Conservation (phyloP, 2,797 vertebrate genomes). For the Sebastes iracundus region DNA sequence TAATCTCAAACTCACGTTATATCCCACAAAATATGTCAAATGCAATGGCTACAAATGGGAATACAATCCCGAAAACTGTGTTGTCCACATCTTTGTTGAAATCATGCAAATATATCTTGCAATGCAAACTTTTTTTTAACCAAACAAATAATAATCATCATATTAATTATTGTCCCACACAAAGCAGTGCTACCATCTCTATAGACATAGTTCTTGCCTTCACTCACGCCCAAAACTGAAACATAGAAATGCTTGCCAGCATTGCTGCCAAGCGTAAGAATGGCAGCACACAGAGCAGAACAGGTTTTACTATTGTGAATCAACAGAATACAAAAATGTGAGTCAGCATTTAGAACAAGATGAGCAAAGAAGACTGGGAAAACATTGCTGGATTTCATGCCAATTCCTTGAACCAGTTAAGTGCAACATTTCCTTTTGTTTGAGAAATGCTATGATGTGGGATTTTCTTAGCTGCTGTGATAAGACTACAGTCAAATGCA, state of each 20-base stretch:
- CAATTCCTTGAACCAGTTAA: constrained; percentile 57
- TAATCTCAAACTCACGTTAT: not conserved
- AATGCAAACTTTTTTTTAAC: not conserved
- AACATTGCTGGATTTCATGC: constrained; percentile 40
- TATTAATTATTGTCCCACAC: not conserved
- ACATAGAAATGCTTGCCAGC: not conserved
- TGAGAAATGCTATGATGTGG: constrained; percentile 40
- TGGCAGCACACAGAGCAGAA: not conserved
- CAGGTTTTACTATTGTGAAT: constrained; percentile 25
- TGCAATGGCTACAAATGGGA: not conserved
- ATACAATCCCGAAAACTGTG: not conserved
- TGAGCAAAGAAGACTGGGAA: constrained; percentile 24
- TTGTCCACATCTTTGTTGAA: not conserved
- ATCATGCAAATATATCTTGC: not conserved
- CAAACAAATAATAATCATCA: not conserved
- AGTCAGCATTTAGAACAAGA: constrained; percentile 13
- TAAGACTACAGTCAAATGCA: constrained; percentile 37
- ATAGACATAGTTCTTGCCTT: not conserved
- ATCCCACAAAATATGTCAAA: not conserved
- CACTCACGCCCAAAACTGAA: not conserved
- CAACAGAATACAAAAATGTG: constrained; percentile 28
- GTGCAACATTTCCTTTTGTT: constrained; percentile 50
- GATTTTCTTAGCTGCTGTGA: constrained; percentile 37
- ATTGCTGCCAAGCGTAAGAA: constrained; percentile 7
- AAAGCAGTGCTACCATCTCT: not conserved